phyloP scores from a whole-genome alignment of 2,888 invertebrate species.

The Lasioglossum marginatum region DNA sequence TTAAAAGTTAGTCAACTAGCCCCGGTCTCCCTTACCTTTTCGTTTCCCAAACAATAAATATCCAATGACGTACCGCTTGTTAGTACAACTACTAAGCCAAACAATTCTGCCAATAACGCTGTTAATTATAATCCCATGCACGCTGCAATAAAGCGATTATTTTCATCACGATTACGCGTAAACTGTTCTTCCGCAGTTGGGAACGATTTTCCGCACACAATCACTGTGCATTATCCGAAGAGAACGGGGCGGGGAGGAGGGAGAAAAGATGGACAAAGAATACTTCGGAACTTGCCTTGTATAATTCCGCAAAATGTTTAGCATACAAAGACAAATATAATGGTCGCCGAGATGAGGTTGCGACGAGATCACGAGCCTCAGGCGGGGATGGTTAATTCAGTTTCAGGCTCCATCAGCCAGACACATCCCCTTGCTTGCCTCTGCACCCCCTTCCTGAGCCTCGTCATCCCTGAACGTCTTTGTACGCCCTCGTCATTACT shows the following conservation, averaged over 20 bases:
- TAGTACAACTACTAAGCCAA: neutral
- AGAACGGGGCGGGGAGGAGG: neutral
- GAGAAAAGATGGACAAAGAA: slow-evolving; percentile 51
- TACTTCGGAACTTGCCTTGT: slow-evolving; percentile 65
- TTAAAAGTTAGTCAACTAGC: too few relatives aligned
- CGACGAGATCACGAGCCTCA: slow-evolving; percentile 75
- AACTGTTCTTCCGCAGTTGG: slow-evolving; percentile 5
- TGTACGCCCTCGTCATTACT: slow-evolving; percentile 58
- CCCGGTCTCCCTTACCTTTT: too few relatives aligned
- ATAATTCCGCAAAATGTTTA: slow-evolving; percentile 79
- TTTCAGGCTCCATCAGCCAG: slow-evolving; percentile 81
- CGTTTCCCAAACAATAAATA: neutral
- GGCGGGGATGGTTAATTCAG: slow-evolving; percentile 79
- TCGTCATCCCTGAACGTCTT: slow-evolving; percentile 62
- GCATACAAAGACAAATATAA: slow-evolving; percentile 81
- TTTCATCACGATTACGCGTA: neutral
- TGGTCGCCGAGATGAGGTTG: slow-evolving; percentile 79
- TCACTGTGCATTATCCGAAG: slow-evolving; percentile 24
- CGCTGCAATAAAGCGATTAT: neutral
- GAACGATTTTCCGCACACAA: neutral
- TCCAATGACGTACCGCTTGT: neutral
- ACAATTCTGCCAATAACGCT: neutral
- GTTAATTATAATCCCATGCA: neutral
- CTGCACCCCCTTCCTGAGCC: slow-evolving; percentile 54
- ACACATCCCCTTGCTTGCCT: slow-evolving; percentile 68